Evolutionary conservation across 2,797 vertebrate genomes (phyloP), one percentile per base, ranked within the genome.

Genomic region (Simalia tracyae): DNA sequence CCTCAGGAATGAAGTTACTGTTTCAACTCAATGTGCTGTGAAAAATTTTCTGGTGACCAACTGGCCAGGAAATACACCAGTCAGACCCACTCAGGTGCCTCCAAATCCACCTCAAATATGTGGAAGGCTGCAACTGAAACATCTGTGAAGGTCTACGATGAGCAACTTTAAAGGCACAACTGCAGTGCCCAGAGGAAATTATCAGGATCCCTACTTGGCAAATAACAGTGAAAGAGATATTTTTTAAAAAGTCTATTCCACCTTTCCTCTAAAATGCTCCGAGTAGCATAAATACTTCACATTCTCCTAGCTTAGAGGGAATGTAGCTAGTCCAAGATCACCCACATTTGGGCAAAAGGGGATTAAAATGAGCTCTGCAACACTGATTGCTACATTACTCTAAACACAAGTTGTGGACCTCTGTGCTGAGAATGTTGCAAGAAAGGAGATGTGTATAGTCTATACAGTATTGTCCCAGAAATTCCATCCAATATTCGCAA

Each of bases 21-120:
- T 89, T 42, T 87, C 88, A 72, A 86, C 42, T 87, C 42, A 76
- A 81, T 50, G 91, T 87, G 64, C 89, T 61, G n/a, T 61, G 17
- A 86, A 92, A 92, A 56, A 22, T 9, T 66, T 63, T 11, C 61
- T n/a, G 61, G 85, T 61, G 42, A 50, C n/a, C 84, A 92, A 54
- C 59, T 89, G 87, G 66, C n/a, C 60, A 14, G 26, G 46, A 81
- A n/a, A 88, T 28, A 50, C 17, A 54, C 14, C 56, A 11, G 31
- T 36, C 22, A 68, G 26, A 12, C 4, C 14, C 31, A 59, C 42
- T 72, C 17, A 50, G 64, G 15, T 31, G 17, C 2, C 36, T 61
- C 28, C 50, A 85, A 90, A 66, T 19, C 11, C 0, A 42, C 19
- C 31, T 60, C 26, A 88, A n/a, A 86, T 54, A 3, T 12, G n/a